These are phyloP conservation scores for Cephus sareptanus DNA, from an alignment of 2,888 invertebrate genomes.

Conservation along the genomic window DNA sequence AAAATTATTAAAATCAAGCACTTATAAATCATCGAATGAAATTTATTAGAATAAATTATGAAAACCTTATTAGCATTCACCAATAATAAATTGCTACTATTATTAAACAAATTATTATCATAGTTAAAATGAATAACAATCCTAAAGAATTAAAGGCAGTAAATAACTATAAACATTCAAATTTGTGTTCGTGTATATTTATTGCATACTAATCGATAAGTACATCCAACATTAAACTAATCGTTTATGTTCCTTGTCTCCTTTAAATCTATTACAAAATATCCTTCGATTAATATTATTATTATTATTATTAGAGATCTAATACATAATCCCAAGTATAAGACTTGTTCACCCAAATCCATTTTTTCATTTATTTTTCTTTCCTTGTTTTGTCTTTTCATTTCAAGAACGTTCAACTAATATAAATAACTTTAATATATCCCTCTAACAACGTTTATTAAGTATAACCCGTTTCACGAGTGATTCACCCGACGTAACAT, in stretches of 20 bases:
- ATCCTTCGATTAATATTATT: conserved; percentile 14
- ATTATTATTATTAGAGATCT: not conserved
- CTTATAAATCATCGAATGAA: too few species aligned
- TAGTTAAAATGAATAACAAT: too few species aligned
- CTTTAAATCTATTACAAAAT: conserved; percentile 17
- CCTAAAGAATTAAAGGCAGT: not conserved
- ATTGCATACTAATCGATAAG: conserved; percentile 2
- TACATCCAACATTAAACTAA: conserved; percentile 10
- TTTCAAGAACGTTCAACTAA: not conserved
- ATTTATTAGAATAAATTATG: too few species aligned
- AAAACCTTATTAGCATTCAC: too few species aligned
- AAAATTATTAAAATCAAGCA: too few species aligned
- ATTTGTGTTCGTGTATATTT: conserved; percentile 10
- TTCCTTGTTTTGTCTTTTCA: not conserved
- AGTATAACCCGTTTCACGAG: not conserved
- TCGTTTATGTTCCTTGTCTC: conserved; percentile 12
- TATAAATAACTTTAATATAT: not conserved
- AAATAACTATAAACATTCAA: not conserved
- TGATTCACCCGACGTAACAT: not conserved
- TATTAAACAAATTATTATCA: too few species aligned
- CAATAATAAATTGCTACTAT: too few species aligned
- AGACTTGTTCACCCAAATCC: not conserved
- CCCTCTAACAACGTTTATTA: not conserved
- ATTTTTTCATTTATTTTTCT: not conserved
- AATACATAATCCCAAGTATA: not conserved